Evolutionary conservation across 64 coral and sea anemone genomes (phyloP).

Genomic region (Catalaphyllia jardinei): DNA sequence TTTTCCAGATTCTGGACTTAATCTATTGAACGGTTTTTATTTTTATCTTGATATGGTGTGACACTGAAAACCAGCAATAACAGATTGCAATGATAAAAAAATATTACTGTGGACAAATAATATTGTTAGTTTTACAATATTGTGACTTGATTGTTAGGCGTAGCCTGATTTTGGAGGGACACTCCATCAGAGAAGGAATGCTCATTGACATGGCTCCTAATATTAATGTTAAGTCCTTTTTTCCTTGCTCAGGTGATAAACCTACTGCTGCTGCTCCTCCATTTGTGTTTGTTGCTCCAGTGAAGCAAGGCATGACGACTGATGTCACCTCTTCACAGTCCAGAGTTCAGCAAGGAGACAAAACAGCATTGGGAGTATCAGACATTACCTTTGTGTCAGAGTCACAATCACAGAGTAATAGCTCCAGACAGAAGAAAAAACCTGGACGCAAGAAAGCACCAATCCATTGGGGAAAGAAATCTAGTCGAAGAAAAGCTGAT

Average conservation of each 20-base stretch:
- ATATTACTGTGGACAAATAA: too few relatives aligned
- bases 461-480: constrained; percentile 52
- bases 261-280: constrained; percentile 73
- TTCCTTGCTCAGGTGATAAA: constrained; percentile 56
- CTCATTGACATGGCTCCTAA: too few relatives aligned
- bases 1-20: too few relatives aligned
- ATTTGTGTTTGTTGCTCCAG: constrained; percentile 72
- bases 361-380: constrained; percentile 4
- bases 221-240: not conserved
- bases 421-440: constrained; percentile 18
- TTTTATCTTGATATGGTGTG: too few relatives aligned
- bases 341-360: not conserved
- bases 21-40: too few relatives aligned
- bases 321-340: not conserved
- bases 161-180: too few relatives aligned
- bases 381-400: constrained; percentile 43
- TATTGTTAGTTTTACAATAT: too few relatives aligned
- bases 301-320: constrained; percentile 35
- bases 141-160: too few relatives aligned
- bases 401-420: constrained; percentile 56
- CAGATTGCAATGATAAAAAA: too few relatives aligned
- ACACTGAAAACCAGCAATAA: too few relatives aligned
- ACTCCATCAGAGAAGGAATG: too few relatives aligned
- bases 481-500: constrained; percentile 13
- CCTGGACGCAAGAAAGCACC: constrained; percentile 2